Evolutionary conservation across 2,797 vertebrate species (phyloP).

Genomic region (Bucorvus abyssinicus): DNA sequence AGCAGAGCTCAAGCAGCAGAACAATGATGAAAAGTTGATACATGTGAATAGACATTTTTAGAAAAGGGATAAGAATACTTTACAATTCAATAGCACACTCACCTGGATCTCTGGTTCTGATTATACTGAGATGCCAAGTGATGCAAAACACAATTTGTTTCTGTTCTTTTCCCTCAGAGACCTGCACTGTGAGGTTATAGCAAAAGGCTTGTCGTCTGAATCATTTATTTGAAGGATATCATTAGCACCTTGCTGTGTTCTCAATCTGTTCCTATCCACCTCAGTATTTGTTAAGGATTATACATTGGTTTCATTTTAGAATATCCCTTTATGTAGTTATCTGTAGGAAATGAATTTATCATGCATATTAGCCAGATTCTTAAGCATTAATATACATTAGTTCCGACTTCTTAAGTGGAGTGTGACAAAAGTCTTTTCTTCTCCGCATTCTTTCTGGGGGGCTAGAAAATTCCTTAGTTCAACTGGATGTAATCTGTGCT

Average conservation of each 20-base stretch:
- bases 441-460: background rate
- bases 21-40: background rate
- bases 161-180: background rate
- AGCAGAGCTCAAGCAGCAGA: slow-evolving; percentile 2
- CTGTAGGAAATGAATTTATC: background rate
- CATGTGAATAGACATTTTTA: background rate
- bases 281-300: background rate
- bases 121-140: background rate
- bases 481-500: background rate
- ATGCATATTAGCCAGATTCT: background rate
- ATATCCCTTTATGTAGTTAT: background rate
- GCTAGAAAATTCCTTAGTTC: background rate
- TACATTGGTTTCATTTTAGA: background rate
- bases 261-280: background rate
- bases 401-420: background rate
- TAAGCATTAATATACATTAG: background rate
- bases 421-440: background rate
- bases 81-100: background rate
- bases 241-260: slow-evolving; percentile 12
- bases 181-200: background rate
- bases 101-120: background rate
- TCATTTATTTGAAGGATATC: slow-evolving; percentile 9
- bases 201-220: background rate
- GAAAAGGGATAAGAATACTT: background rate
- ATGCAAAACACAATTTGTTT: background rate